Evolutionary conservation across 2,888 invertebrate genomes (phyloP).

Genomic region (Tenthredo scrophulariae): DNA sequence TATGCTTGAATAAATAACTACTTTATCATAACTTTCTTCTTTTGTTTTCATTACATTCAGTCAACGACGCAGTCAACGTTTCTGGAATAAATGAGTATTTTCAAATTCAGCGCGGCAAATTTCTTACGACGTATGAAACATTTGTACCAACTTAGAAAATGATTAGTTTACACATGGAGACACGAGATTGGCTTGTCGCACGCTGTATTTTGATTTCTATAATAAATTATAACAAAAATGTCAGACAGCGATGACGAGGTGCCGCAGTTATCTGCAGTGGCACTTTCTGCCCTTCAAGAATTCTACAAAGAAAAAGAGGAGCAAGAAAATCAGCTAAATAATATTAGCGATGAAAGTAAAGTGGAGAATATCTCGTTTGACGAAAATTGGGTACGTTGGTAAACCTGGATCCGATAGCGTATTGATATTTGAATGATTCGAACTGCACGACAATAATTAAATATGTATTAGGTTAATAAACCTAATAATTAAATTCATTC

Average conservation of each 20-base stretch:
- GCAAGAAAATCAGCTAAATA: conserved; percentile 81
- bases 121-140: neutral
- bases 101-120: neutral
- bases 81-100: no score
- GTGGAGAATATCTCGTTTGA: conserved; percentile 82
- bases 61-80: neutral
- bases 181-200: conserved; percentile 20
- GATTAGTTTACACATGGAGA: neutral
- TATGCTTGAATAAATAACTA: conserved; percentile 54
- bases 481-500: neutral
- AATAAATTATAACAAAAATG: conserved; percentile 23
- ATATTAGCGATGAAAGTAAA: conserved; percentile 65
- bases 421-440: conserved; percentile 23
- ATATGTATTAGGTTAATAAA: neutral
- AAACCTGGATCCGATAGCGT: neutral
- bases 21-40: conserved; percentile 25
- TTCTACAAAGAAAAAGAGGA: conserved; percentile 87
- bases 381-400: conserved; percentile 88
- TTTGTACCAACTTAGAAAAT: neutral
- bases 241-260: conserved; percentile 82
- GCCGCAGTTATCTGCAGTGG: conserved; percentile 84
- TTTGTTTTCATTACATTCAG: neutral
- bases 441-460: neutral
- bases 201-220: neutral
- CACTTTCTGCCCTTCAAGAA: conserved; percentile 87